Evolutionary conservation across 2,113 vertebrate species (phyloP).

Genomic region (Peromyscus maniculatus): DNA sequence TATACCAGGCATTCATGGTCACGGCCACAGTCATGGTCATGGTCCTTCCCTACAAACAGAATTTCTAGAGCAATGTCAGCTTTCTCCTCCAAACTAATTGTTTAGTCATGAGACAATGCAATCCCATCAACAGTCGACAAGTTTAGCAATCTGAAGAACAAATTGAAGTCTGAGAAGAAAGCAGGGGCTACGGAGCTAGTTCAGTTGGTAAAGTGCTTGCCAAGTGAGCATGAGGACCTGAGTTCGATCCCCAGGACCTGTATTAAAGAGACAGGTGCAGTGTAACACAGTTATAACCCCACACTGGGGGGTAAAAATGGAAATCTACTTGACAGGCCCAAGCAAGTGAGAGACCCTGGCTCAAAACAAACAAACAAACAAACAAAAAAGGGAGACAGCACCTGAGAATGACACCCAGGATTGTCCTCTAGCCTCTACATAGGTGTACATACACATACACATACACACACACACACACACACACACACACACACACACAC

Average conservation of each 20-base stretch:
- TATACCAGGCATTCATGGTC: not conserved
- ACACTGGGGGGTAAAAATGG: not conserved
- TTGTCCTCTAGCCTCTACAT: not conserved
- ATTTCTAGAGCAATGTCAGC: not conserved
- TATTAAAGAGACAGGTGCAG: not conserved
- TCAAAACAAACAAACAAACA: too few relatives aligned
- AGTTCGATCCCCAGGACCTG: not conserved
- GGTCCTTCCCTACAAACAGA: not conserved
- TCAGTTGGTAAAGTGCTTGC: not conserved
- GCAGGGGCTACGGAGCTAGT: not conserved
- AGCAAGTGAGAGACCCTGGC: not conserved
- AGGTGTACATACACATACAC: too few relatives aligned
- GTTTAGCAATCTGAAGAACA: not conserved
- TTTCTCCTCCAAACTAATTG: not conserved
- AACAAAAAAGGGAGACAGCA: not conserved
- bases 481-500: too few relatives aligned
- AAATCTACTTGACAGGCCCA: not conserved
- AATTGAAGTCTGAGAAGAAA: not conserved
- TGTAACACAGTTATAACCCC: too few relatives aligned
- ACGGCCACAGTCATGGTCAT: not conserved
- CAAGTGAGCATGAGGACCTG: not conserved
- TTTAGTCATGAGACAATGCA: not conserved
- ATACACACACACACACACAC: too few relatives aligned
- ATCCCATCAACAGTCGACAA: not conserved
- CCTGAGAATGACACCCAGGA: not conserved